Conservation (phyloP, 2,113 vertebrate genomes). For the Caretta caretta region DNA sequence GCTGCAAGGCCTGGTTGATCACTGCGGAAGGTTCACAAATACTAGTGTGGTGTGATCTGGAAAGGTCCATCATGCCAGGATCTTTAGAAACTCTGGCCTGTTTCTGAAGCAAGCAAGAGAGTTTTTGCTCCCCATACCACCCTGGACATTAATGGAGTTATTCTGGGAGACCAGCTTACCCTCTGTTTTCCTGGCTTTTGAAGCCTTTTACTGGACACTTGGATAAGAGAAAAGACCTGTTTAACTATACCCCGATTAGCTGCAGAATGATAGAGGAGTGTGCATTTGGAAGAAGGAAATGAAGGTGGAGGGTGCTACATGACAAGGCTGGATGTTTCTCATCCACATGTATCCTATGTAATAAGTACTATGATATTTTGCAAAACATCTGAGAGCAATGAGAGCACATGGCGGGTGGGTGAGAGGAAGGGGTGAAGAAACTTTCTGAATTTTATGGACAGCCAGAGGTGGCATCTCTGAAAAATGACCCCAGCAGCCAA, state of each 20-base stretch:
- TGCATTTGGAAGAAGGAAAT: not conserved
- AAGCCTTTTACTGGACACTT: not conserved
- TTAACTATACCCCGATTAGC: not conserved
- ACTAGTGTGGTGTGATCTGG: not conserved
- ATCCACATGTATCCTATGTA: not conserved
- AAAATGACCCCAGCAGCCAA: not conserved
- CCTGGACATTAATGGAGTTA: not conserved
- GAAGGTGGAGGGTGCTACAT: not conserved
- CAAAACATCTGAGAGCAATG: not conserved
- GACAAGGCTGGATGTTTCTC: not conserved
- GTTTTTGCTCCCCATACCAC: not conserved
- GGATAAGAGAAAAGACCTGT: not conserved
- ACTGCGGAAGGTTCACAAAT: not conserved
- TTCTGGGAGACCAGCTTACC: not conserved
- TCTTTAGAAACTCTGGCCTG: not conserved
- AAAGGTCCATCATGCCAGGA: not conserved
- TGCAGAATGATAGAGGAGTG: not conserved
- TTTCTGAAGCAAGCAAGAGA: not conserved
- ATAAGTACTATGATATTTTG: not conserved
- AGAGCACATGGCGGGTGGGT: not conserved
- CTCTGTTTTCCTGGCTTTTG: not conserved
- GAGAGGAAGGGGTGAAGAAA: not conserved
- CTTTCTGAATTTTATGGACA: not conserved
- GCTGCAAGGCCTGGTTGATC: not conserved
- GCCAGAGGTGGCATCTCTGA: not conserved